A percentile compares a stretch with the other conserved stretches of the same genome.
phyloP scores from a whole-genome alignment of 1,140 invertebrate genomes.

The Procambarus clarkii region DNA sequence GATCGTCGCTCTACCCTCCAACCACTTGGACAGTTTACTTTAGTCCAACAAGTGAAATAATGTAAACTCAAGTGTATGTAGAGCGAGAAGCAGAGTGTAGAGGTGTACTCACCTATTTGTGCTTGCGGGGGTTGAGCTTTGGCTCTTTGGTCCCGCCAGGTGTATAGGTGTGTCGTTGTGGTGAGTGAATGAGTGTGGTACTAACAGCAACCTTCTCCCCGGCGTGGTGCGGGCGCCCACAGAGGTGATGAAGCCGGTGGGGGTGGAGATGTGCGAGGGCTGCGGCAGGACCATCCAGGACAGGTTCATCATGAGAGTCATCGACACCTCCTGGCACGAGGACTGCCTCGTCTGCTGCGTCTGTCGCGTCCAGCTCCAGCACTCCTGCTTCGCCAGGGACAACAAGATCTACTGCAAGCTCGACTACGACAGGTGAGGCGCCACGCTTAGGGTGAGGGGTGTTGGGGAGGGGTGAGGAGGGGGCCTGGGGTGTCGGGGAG shows the following conservation, averaged over 20 bases:
- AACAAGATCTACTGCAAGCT: conserved; percentile 95
- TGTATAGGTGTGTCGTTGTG: no score
- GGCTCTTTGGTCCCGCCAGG: no score
- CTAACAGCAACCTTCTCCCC: not conserved
- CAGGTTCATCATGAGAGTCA: conserved; percentile 93
- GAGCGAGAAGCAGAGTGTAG: no score
- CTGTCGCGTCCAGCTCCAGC: conserved; percentile 88
- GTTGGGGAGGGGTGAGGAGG: not conserved
- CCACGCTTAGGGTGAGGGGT: not conserved
- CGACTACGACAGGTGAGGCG: conserved; percentile 91
- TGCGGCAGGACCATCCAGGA: conserved; percentile 95
- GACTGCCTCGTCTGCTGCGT: conserved; percentile 93
- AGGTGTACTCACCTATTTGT: no score
- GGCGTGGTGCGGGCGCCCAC: not conserved
- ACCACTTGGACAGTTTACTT: no score
- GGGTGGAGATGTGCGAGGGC: conserved; percentile 85
- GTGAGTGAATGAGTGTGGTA: no score
- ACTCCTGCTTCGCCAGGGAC: conserved; percentile 93
- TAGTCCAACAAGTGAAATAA: no score
- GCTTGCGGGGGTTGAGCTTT: no score
- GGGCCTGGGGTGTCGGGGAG: not conserved
- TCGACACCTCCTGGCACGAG: conserved; percentile 94
- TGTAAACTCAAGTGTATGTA: no score
- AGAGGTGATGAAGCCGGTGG: conserved; percentile 67
- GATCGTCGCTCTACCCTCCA: no score